Evolutionary conservation across 2,113 vertebrate species (phyloP).

Genomic region (Fulmarus glacialis): DNA sequence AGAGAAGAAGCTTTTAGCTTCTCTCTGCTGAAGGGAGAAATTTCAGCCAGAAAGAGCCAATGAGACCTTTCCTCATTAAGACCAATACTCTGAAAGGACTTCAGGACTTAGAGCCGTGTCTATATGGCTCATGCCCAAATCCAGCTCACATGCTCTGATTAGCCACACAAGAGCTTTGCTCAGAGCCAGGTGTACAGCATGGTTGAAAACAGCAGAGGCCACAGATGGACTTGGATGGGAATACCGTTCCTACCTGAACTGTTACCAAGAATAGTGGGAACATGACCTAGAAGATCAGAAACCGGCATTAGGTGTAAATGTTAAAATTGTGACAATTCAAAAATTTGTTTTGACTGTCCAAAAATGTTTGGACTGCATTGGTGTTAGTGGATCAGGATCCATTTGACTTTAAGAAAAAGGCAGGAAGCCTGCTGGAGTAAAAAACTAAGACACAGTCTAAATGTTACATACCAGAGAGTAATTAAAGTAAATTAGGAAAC

Average conservation of each 20-base stretch:
- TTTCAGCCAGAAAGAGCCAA: neutral
- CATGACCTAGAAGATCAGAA: neutral
- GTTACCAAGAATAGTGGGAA: neutral
- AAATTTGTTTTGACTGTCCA: neutral
- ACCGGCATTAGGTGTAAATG: neutral
- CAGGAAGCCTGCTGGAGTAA: neutral
- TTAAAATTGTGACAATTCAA: neutral
- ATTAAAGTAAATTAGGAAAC: neutral
- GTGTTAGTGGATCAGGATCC: neutral
- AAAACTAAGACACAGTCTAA: neutral
- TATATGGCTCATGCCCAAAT: neutral
- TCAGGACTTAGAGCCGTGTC: accelerated
- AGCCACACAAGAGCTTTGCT: neutral
- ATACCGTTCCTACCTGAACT: neutral
- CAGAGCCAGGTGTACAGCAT: neutral
- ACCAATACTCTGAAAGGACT: neutral
- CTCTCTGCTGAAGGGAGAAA: neutral
- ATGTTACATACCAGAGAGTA: neutral
- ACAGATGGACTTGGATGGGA: neutral
- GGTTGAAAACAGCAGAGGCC: neutral
- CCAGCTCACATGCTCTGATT: neutral
- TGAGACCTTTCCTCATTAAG: neutral
- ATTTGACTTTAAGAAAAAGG: neutral
- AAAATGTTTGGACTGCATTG: neutral
- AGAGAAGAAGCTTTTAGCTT: too few relatives aligned